phyloP scores from a whole-genome alignment of 2,113 vertebrate species.

The Macroglossus sobrinus region DNA sequence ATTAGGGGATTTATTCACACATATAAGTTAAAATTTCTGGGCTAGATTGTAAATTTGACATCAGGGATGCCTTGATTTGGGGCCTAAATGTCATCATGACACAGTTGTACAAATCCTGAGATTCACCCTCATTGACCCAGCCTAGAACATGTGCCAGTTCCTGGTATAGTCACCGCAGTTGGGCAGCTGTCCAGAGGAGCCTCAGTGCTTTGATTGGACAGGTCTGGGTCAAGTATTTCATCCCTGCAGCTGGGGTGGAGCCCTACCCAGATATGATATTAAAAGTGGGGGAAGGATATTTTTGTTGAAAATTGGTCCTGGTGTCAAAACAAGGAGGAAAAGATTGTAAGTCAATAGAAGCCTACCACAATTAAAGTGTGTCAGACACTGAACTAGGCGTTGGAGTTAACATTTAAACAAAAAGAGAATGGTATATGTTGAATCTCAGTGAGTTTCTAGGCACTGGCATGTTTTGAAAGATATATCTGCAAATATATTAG shows the following conservation, averaged over 20 bases:
- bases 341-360: not conserved
- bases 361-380: not conserved
- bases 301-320: not conserved
- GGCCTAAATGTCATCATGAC: not conserved
- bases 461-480: not conserved
- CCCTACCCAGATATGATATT: not conserved
- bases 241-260: not conserved
- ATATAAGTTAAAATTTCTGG: not conserved
- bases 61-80: not conserved
- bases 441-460: not conserved
- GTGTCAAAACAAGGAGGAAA: not conserved
- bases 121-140: not conserved
- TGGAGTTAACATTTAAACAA: not conserved
- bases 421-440: not conserved
- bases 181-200: fast-evolving
- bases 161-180: not conserved
- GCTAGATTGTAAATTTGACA: not conserved
- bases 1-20: not conserved
- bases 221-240: not conserved
- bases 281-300: not conserved
- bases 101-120: not conserved
- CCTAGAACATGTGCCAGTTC: not conserved
- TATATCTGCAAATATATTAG: not conserved
- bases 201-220: not conserved
- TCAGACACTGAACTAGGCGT: not conserved